These are phyloP conservation scores for Anniella stebbinsi DNA, from an alignment of 2,797 vertebrate genomes.

Conservation along the genomic window DNA sequence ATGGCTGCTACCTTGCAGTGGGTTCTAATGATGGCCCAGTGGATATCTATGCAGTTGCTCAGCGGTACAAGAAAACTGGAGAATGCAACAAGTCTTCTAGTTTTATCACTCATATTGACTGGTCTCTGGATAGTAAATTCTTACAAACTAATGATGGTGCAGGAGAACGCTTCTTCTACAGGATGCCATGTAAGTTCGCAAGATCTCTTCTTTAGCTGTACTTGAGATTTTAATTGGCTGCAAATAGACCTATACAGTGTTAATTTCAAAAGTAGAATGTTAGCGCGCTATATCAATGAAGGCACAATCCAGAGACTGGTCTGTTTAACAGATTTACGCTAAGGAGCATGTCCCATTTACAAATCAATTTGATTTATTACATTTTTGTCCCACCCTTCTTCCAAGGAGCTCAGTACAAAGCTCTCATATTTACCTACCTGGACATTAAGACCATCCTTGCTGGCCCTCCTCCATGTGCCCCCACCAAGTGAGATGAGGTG, in stretches of 20 bases:
- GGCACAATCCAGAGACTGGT: background rate
- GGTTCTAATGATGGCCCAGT: slow-evolving; percentile 94
- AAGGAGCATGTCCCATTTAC: background rate
- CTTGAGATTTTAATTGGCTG: background rate
- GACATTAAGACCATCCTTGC: no score
- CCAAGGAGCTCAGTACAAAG: background rate
- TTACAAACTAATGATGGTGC: slow-evolving; percentile 94
- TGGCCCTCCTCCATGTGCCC: no score
- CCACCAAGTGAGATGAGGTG: background rate
- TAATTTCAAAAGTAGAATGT: background rate
- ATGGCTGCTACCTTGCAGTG: slow-evolving; percentile 92
- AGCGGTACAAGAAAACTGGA: slow-evolving; percentile 96
- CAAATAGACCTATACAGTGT: background rate
- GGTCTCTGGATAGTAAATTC: slow-evolving; percentile 95
- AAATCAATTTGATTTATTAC: background rate
- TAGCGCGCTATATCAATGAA: background rate
- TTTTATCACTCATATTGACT: slow-evolving; percentile 97
- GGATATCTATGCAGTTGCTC: slow-evolving; percentile 91
- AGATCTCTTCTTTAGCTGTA: background rate
- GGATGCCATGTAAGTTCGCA: slow-evolving; percentile 88
- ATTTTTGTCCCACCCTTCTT: no score
- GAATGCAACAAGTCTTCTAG: slow-evolving; percentile 91
- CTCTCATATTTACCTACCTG: no score
- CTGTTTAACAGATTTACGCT: background rate
- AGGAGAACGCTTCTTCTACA: slow-evolving; percentile 92